These are phyloP conservation scores for Steatornis caripensis DNA, from an alignment of 2,113 vertebrate genomes.

Conservation along the genomic window DNA sequence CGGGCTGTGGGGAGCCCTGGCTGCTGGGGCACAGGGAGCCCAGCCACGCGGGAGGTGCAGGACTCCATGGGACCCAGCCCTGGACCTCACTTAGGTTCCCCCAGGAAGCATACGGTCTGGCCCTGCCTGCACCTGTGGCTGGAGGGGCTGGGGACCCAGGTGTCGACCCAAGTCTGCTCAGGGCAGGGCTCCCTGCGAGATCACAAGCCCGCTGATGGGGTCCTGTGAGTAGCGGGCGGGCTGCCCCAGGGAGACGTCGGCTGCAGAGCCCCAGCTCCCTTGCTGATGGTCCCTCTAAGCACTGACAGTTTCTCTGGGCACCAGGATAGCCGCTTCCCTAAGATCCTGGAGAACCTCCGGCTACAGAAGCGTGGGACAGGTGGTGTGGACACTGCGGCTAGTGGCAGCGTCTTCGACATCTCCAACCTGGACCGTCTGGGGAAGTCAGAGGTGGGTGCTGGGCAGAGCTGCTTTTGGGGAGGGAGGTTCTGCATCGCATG, in stretches of 20 bases:
- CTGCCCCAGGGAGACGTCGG: background rate
- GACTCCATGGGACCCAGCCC: background rate
- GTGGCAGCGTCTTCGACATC: conserved; percentile 87
- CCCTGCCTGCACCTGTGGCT: background rate
- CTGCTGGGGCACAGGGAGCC: background rate
- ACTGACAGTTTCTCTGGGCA: background rate
- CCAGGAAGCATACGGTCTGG: background rate
- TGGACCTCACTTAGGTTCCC: background rate
- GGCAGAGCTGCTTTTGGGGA: background rate
- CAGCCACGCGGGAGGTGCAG: rapidly evolving
- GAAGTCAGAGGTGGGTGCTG: conserved; percentile 83
- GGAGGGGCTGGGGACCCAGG: rapidly evolving
- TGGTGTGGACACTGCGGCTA: conserved; percentile 91
- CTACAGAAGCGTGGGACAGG: conserved; percentile 95
- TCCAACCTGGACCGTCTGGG: conserved; percentile 97
- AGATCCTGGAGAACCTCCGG: conserved; percentile 91
- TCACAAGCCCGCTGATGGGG: rapidly evolving
- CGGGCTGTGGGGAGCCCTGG: background rate
- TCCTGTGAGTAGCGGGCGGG: background rate
- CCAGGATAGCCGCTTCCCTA: conserved; percentile 87
- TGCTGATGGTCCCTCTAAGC: background rate
- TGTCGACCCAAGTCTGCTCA: background rate
- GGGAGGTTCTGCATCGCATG: rapidly evolving
- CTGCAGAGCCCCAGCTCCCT: background rate
- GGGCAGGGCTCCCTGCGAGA: background rate